A percentile compares a stretch with the other conserved stretches of the same genome.
Conservation (phyloP, 2,888 invertebrate species). For the Lasioglossum calceatum region DNA sequence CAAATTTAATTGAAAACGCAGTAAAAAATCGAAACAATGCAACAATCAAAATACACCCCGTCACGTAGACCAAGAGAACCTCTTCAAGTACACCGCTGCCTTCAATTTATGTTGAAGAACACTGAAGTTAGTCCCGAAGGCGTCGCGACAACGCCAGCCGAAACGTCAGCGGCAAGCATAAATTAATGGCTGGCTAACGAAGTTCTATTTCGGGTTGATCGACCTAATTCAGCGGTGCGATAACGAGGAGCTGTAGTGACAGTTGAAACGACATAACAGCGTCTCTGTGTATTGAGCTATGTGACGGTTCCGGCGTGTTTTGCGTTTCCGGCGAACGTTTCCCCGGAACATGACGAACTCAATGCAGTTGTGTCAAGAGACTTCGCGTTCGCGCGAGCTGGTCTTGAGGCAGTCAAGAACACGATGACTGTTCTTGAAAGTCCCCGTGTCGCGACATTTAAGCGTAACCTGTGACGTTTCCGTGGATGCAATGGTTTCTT, state of each 20-base stretch:
- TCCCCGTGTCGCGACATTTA: background rate
- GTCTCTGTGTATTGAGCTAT: background rate
- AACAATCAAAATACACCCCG: background rate
- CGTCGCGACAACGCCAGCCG: background rate
- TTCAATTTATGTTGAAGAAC: background rate
- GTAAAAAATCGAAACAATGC: too few species aligned
- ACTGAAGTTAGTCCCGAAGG: background rate
- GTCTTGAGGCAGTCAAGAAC: background rate
- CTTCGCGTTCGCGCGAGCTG: background rate
- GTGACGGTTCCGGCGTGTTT: conserved; percentile 2
- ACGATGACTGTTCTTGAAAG: background rate
- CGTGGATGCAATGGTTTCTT: background rate
- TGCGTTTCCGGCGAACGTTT: background rate
- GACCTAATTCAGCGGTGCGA: conserved; percentile 42
- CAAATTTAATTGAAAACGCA: background rate
- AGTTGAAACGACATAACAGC: conserved; percentile 25
- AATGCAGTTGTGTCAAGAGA: background rate
- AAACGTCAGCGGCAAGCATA: conserved; percentile 25
- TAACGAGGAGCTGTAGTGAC: conserved; percentile 25
- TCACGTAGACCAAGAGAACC: too few species aligned
- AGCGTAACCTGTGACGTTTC: background rate
- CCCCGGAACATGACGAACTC: background rate
- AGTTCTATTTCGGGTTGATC: conserved; percentile 34
- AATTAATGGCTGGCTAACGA: conserved; percentile 52
- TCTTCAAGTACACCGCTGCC: too few species aligned